Percentiles rank a stretch among this genome's conserved stretches.
Evolutionary conservation across 2,797 vertebrate species (phyloP).

Genomic region (Pyrocephalus nanus): DNA sequence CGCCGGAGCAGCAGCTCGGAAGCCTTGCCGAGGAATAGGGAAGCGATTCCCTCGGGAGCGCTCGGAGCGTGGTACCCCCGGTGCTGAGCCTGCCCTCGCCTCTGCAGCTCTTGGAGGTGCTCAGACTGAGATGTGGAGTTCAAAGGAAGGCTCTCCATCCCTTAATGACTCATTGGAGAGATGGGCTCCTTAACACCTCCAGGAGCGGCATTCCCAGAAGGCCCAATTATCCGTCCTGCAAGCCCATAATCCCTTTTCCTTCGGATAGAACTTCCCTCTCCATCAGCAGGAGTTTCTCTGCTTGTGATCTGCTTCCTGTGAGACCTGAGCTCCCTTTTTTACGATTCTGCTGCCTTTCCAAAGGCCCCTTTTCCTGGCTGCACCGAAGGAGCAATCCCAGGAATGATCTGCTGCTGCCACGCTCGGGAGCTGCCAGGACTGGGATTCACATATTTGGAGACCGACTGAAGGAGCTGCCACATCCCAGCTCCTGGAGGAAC

Average conservation of each 20-base stretch:
- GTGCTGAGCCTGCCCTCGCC: neutral
- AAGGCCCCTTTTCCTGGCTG: neutral
- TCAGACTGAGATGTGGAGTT: neutral
- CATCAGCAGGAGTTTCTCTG: neutral
- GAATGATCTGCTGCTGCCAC: fast-evolving
- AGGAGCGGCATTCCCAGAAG: neutral
- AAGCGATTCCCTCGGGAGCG: neutral
- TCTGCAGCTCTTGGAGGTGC: neutral
- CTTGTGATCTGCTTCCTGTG: neutral
- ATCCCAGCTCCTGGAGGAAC: neutral
- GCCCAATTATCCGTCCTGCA: neutral
- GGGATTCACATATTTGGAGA: neutral
- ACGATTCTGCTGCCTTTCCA: neutral
- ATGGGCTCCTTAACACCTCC: neutral
- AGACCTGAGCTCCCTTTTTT: neutral
- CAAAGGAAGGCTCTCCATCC: neutral
- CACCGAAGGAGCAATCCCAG: fast-evolving
- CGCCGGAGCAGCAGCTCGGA: fast-evolving
- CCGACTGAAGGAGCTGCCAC: neutral
- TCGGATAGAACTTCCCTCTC: neutral
- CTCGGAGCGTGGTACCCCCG: neutral
- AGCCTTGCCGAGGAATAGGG: neutral
- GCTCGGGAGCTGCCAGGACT: neutral
- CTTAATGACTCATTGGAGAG: neutral
- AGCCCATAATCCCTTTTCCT: neutral